A percentile compares a stretch with the other conserved stretches of the same genome.
These are phyloP conservation scores for Propithecus perrieri DNA, from an alignment of 2,797 vertebrate species.

Conservation along the genomic window DNA sequence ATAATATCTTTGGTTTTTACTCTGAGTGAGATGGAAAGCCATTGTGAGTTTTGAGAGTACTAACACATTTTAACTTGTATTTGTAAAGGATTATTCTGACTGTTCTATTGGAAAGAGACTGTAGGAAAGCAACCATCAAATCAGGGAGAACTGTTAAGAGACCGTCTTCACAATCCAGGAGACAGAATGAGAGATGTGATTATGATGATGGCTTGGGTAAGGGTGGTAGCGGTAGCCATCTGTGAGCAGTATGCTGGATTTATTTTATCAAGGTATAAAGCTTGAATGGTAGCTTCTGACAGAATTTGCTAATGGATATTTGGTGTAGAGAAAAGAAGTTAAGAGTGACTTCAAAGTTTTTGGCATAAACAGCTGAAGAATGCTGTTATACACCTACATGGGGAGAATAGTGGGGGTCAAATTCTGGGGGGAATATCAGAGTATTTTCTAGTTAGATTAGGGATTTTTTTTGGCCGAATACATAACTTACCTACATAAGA, in stretches of 20 bases:
- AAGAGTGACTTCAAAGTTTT: not conserved
- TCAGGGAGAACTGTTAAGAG: not conserved
- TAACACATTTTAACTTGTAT: not conserved
- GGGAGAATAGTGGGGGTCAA: not conserved
- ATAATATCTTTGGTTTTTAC: not conserved
- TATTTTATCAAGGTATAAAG: not conserved
- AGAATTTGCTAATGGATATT: not conserved
- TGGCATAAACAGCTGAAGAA: not conserved
- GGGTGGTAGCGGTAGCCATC: not conserved
- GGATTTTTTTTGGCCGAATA: conserved; percentile 11
- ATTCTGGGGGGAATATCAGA: not conserved
- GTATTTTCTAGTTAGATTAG: conserved; percentile 21
- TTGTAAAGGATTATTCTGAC: not conserved
- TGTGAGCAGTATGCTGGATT: not conserved
- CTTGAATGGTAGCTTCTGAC: not conserved
- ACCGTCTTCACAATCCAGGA: not conserved
- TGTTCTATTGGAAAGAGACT: not conserved
- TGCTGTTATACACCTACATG: not conserved
- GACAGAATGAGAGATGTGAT: too few species aligned
- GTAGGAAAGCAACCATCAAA: not conserved
- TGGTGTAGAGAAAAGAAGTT: not conserved
- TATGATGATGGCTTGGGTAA: not conserved
- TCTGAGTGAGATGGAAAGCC: not conserved
- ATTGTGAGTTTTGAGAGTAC: not conserved
- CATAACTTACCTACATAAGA: not conserved